Conservation (phyloP, 2,797 vertebrate species). For the Lepus townsendii region DNA sequence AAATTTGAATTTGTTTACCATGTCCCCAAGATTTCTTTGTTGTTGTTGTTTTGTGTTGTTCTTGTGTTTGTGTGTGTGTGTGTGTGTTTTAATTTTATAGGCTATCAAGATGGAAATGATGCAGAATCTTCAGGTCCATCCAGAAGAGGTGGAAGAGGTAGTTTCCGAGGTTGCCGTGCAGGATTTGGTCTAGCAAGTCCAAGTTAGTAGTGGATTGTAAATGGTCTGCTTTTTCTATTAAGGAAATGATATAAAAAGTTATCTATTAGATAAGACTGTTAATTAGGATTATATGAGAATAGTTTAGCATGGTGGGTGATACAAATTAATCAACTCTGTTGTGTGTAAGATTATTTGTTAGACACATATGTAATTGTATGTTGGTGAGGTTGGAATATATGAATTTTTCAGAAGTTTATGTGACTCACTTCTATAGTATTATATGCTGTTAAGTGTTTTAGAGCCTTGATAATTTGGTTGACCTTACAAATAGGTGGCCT, state of each 20-base stretch:
- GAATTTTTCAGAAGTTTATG: constrained; percentile 13
- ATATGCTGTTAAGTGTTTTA: background rate
- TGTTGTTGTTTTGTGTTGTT: constrained; percentile 40
- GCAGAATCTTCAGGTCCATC: constrained; percentile 35
- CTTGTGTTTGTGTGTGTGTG: background rate
- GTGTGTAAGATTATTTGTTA: constrained; percentile 20
- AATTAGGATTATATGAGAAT: background rate
- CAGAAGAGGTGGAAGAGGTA: constrained; percentile 80
- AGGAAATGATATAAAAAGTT: constrained; percentile 29
- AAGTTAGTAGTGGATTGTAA: constrained; percentile 75
- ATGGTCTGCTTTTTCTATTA: constrained; percentile 47
- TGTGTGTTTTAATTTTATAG: constrained; percentile 73
- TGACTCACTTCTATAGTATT: constrained; percentile 13
- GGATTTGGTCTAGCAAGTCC: constrained; percentile 73
- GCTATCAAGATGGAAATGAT: constrained; percentile 73
- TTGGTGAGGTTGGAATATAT: constrained; percentile 18
- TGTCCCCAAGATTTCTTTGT: constrained; percentile 56
- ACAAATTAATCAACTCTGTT: background rate
- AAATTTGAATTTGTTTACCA: constrained; percentile 21
- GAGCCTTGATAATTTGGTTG: background rate
- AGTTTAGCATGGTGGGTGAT: background rate
- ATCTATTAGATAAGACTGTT: background rate
- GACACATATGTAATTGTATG: constrained; percentile 12
- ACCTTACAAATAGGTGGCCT: background rate
- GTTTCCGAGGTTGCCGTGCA: constrained; percentile 75